phyloP scores from a whole-genome alignment of 2,113 vertebrate species.

The Syngnathoides biaculeatus region DNA sequence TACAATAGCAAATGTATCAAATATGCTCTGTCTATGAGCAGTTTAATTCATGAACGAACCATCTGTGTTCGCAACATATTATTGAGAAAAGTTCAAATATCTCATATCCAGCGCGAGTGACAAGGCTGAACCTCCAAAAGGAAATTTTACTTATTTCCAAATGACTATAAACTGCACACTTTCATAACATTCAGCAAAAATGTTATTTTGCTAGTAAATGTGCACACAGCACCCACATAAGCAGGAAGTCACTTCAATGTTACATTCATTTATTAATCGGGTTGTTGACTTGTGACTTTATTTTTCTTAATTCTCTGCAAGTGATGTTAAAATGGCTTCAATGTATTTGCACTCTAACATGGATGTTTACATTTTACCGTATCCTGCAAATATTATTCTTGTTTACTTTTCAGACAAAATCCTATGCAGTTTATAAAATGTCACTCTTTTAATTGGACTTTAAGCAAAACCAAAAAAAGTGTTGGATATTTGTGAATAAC shows the following conservation, averaged over 20 bases:
- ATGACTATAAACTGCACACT: not conserved
- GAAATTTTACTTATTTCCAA: not conserved
- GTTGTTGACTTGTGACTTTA: constrained; percentile 14
- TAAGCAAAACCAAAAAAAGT: not conserved
- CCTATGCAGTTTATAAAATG: not conserved
- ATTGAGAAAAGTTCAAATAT: not conserved
- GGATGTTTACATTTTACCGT: constrained; percentile 42
- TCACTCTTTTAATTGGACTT: constrained; percentile 4
- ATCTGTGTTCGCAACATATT: not conserved
- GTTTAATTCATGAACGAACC: not conserved
- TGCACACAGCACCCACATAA: constrained; percentile 5
- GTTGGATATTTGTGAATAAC: constrained; percentile 18
- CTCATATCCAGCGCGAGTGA: not conserved
- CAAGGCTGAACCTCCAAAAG: not conserved
- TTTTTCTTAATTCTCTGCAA: constrained; percentile 1
- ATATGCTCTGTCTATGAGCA: not conserved
- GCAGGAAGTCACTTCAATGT: constrained; percentile 18
- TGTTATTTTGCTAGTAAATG: not conserved
- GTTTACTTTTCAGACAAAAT: not conserved
- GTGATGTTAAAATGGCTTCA: constrained; percentile 30
- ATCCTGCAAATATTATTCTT: constrained; percentile 21
- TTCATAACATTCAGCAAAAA: constrained; percentile 3
- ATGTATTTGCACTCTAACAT: constrained; percentile 43
- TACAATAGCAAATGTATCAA: not conserved
- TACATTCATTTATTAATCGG: constrained; percentile 23